Evolutionary conservation across 2,113 vertebrate species (phyloP), one percentile per base, ranked within the genome.

Genomic region (Capra hircus): DNA sequence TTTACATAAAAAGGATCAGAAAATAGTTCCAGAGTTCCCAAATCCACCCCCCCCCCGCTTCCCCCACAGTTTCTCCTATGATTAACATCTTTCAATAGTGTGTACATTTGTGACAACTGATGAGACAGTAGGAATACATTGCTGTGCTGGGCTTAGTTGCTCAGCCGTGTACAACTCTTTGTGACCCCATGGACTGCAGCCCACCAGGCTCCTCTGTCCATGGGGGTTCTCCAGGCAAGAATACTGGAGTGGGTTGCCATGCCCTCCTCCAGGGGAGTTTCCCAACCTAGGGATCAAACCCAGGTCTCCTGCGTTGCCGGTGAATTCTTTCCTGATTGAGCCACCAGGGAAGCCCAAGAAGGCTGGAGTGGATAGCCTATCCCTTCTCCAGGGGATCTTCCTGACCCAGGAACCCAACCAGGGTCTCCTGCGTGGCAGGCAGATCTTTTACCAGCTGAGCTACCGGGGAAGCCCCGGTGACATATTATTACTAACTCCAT

Each of bases 21-120:
- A 93, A 64, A 13, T 16, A 17, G 50, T 33, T 33, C 83, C 53
- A 87, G 50, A 83, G 53, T 33, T 25, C 78, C 48, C 43, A 2
- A 27, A 11, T 5, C 4, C 57, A 3, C 7, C 10, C 13, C 4
- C 11, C 11, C 21, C 8, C 36, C 36, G 36, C 36, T 0, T 9
- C 43, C 11, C 14, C 67, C 21, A 1, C 23, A 9, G 15, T 11
- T 55, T 88, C 57, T 28, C 13, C 2, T 30, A 3, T 33, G 2
- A 30, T 21, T 88, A n/a, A 55, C 4, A 8, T 28, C 45, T 36
- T 7, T 27, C 78, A 36, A 60, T 30, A 5, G 9, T 28, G 4
- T 23, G 16, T 17, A 3, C 9, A 1, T 53, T 62, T 62, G 67
- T n/a, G 45, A 78, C 55, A 53, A 43, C 4, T 23, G n/a, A 45